Evolutionary conservation across 2,113 vertebrate genomes (phyloP).

Genomic region (Ibidorhyncha struthersii): DNA sequence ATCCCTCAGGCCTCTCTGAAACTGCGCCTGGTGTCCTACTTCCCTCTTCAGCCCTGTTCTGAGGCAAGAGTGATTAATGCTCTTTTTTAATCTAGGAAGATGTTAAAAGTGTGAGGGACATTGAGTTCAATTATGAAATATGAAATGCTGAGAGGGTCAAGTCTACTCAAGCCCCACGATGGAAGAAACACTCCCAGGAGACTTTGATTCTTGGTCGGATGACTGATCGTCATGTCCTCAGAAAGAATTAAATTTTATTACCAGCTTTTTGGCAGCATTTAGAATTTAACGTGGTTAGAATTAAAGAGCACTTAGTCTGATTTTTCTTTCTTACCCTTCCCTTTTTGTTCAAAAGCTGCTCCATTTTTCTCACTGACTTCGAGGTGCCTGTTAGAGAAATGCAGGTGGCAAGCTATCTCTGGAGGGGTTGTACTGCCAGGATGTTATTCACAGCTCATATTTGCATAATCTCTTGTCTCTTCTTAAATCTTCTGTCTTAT

Average conservation of each 20-base stretch:
- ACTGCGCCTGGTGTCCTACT: background rate
- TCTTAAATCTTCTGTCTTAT: slow-evolving; percentile 43
- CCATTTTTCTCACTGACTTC: slow-evolving; percentile 1
- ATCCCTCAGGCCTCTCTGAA: background rate
- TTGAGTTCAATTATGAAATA: slow-evolving; percentile 63
- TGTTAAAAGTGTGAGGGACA: slow-evolving; percentile 50
- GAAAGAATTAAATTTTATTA: slow-evolving; percentile 67
- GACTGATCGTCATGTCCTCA: slow-evolving; percentile 51
- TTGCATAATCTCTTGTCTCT: slow-evolving; percentile 84
- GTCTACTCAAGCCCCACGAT: background rate
- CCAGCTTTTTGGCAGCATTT: slow-evolving; percentile 31
- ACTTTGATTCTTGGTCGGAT: slow-evolving; percentile 34
- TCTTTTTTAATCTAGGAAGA: slow-evolving; percentile 40
- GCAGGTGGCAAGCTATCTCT: slow-evolving; percentile 56
- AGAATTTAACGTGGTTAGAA: slow-evolving; percentile 43
- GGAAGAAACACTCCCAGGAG: slow-evolving; percentile 44
- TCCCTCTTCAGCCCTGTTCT: background rate
- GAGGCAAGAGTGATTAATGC: slow-evolving; percentile 17
- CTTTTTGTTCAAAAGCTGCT: slow-evolving; percentile 22
- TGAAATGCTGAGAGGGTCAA: slow-evolving; percentile 59
- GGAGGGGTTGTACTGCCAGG: slow-evolving; percentile 50
- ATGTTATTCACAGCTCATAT: slow-evolving; percentile 76
- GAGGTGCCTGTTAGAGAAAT: slow-evolving; percentile 21
- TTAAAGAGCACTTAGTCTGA: slow-evolving; percentile 10
- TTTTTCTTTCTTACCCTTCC: background rate